These are phyloP conservation scores for Sakesphorus luctuosus DNA, from an alignment of 2,113 vertebrate genomes.

Conservation along the genomic window DNA sequence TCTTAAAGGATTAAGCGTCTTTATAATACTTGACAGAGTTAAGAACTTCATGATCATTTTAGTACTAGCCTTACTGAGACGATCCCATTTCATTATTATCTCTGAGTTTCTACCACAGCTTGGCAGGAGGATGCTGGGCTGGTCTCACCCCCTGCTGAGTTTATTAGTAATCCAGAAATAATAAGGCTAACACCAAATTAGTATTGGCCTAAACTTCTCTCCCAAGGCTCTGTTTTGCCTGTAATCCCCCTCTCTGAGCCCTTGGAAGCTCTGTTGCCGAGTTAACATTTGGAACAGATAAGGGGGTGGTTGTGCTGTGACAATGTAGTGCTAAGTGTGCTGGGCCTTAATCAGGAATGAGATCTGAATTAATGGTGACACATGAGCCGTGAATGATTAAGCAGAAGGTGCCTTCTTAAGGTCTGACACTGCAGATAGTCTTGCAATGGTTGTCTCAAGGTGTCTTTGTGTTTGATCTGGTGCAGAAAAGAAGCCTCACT, in stretches of 20 bases:
- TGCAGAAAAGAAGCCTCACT: neutral
- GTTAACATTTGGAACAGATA: neutral
- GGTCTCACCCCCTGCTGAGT: neutral
- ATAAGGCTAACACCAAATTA: neutral
- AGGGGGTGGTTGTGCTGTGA: neutral
- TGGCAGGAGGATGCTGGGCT: neutral
- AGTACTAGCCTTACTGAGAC: neutral
- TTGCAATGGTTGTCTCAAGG: neutral
- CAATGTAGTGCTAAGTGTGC: neutral
- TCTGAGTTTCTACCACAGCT: neutral
- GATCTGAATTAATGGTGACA: constrained; percentile 32
- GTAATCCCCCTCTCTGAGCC: neutral
- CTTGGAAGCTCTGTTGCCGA: neutral
- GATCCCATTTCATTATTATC: neutral
- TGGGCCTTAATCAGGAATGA: neutral
- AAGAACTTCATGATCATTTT: constrained; percentile 9
- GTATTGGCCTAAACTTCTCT: neutral
- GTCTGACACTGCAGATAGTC: neutral
- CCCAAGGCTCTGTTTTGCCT: neutral
- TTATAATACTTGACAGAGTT: constrained; percentile 6
- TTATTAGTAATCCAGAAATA: constrained; percentile 28
- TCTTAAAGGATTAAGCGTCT: neutral
- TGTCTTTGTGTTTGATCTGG: neutral
- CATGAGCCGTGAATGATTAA: neutral
- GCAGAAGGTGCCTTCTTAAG: neutral